phyloP scores from a whole-genome alignment of 2,888 invertebrate species.

The Chorisops tibialis region DNA sequence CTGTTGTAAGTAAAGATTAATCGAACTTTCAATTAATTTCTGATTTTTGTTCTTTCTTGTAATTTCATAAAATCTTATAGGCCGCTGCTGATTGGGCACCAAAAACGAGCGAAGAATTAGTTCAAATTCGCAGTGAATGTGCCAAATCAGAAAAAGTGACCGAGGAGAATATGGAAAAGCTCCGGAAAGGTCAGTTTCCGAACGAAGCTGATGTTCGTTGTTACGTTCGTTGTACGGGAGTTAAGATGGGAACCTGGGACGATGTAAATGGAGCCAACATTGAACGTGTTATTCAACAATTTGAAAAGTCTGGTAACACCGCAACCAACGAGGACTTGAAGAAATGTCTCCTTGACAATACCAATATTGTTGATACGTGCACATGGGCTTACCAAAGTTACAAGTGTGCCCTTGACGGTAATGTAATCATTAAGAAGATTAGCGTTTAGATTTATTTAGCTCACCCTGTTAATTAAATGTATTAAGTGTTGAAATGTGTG shows the following conservation, averaged over 20 bases:
- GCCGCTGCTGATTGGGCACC: constrained; percentile 1
- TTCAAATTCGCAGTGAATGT: not conserved
- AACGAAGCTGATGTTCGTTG: not conserved
- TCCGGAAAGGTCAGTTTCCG: not conserved
- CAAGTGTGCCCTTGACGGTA: not conserved
- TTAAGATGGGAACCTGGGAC: not conserved
- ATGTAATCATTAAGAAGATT: not conserved
- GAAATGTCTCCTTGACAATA: not conserved
- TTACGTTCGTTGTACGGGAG: not conserved
- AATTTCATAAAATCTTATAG: not conserved
- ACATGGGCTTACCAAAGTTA: not conserved
- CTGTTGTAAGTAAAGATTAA: too few species aligned
- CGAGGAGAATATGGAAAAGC: not conserved
- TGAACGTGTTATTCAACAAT: constrained; percentile 3
- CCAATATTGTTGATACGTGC: not conserved
- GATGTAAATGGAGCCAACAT: not conserved
- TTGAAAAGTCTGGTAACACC: not conserved
- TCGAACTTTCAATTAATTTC: not conserved
- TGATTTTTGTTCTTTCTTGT: not conserved
- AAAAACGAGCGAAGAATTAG: constrained; percentile 1
- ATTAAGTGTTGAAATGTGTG: too few species aligned
- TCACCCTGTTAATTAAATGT: too few species aligned
- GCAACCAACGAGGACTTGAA: not conserved
- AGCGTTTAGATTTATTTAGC: too few species aligned
- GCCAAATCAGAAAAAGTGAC: constrained; percentile 1